A percentile compares a stretch with the other conserved stretches of the same genome.
These are phyloP conservation scores for Larimichthys polyactis DNA, from an alignment of 2,113 vertebrate species.

Conservation along the genomic window DNA sequence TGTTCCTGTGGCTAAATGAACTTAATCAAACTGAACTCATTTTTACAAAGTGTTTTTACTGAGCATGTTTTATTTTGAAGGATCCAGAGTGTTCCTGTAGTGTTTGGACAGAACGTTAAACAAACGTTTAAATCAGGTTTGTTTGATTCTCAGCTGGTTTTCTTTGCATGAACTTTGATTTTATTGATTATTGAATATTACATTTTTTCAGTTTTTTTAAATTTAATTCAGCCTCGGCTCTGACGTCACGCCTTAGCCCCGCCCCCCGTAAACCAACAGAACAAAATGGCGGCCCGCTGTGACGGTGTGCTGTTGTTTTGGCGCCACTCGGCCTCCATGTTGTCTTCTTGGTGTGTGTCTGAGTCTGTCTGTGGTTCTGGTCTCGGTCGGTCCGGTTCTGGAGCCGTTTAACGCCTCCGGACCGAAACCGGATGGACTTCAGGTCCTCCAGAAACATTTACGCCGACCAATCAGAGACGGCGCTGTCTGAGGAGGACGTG, in stretches of 20 bases:
- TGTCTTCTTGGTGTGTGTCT: background rate
- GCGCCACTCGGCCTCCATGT: background rate
- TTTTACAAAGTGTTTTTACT: too few species aligned
- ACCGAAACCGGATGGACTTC: background rate
- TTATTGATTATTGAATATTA: too few species aligned
- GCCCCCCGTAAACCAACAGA: conserved; percentile 37
- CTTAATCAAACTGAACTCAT: too few species aligned
- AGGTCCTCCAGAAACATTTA: background rate
- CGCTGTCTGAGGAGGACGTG: conserved; percentile 39
- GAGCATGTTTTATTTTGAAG: too few species aligned
- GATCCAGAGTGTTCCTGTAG: too few species aligned
- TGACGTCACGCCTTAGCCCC: conserved; percentile 32
- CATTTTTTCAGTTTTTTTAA: too few species aligned
- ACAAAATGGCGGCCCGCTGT: conserved; percentile 53
- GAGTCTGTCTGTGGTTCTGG: too few species aligned
- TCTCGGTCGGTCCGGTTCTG: background rate
- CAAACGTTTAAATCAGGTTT: too few species aligned
- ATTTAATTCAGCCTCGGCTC: background rate
- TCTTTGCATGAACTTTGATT: too few species aligned
- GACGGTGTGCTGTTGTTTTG: background rate
- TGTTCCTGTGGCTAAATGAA: too few species aligned
- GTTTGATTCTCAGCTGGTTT: too few species aligned
- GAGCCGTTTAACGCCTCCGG: background rate
- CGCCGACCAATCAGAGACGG: conserved; percentile 42
- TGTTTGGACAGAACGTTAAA: too few species aligned